phyloP scores from a whole-genome alignment of 1,140 invertebrate genomes.

The Rhyacophila brunnea region DNA sequence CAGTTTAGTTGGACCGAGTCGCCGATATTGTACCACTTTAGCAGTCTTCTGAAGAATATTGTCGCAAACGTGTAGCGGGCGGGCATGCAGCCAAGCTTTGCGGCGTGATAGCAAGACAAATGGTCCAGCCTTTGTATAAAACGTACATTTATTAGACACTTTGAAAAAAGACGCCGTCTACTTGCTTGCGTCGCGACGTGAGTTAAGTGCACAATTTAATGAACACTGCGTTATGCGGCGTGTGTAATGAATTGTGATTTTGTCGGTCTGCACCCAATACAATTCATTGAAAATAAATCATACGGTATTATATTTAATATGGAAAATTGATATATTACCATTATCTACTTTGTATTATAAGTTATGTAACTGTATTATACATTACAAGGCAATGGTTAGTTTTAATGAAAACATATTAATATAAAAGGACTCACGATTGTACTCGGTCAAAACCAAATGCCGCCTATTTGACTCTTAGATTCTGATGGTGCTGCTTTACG shows the following conservation, averaged over 20 bases:
- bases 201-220: constrained; percentile 32
- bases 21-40: not conserved
- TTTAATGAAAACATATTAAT: too few species aligned
- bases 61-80: constrained; percentile 2
- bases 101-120: constrained; percentile 32
- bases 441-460: too few species aligned
- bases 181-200: constrained; percentile 10
- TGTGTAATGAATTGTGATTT: constrained; percentile 6
- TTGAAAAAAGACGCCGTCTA: constrained; percentile 17
- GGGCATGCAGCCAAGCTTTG: constrained; percentile 27
- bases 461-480: too few species aligned
- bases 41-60: constrained; percentile 9
- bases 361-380: too few species aligned
- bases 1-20: too few species aligned
- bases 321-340: too few species aligned
- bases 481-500: too few species aligned
- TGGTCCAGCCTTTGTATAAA: constrained; percentile 17
- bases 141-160: constrained; percentile 32
- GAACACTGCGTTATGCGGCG: constrained; percentile 18
- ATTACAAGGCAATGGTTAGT: too few species aligned
- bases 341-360: too few species aligned
- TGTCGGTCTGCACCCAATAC: not conserved
- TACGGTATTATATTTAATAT: too few species aligned
- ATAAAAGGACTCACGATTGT: too few species aligned
- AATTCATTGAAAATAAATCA: too few species aligned